Base-by-base conservation (phyloP, 2,113 vertebrate species). In the Embiotoca jacksoni region DNA sequence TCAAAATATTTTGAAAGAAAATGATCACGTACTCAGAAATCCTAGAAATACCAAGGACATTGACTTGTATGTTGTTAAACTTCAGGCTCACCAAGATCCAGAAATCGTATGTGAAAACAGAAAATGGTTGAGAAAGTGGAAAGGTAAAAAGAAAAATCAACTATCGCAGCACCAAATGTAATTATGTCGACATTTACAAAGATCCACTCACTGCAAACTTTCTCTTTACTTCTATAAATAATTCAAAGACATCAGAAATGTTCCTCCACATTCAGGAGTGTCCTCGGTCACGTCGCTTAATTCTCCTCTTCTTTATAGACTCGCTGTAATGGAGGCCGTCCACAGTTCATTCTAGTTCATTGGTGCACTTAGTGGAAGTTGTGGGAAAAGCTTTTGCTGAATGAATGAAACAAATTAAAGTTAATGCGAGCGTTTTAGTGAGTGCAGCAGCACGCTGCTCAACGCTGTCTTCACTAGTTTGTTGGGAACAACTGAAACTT, bases 181-280 rank as follows among this genome's bases (percentile, higher is more conserved):
- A 31, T 32, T 33, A 23, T 11, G 8, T 56, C 5, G 33, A 8
- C 39, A 11, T 55, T 56, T 41, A 52, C 14, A 16, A 52, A 23
- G 49, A 52, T 46, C 14, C 31, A 6, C 14, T 0, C 6, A 7
- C 67, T 37, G 14, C 10, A 5, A 13, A 1, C 15, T 44, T 46
- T 54, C 5, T 50, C 9, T 36, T 41, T 7, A 11, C 74, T 11
- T 49, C 13, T 9, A 50, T 64, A 52, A 78, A 82, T 56, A 64
- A 78, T 72, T 81, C 66, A 83, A 59, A 36, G 37, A 52, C 7
- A 3, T 0, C 14, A 16, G 59, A 70, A 73, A 57, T 4, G 13
- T 63, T 58, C 13, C 16, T 71, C 16, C 63, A 32, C 32, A 7
- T 63, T 62, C 54, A 31, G 37, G 5, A 30, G 30, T 7, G 59